phyloP scores from a whole-genome alignment of 2,113 vertebrate genomes.

The Heterotilapia buettikoferi region DNA sequence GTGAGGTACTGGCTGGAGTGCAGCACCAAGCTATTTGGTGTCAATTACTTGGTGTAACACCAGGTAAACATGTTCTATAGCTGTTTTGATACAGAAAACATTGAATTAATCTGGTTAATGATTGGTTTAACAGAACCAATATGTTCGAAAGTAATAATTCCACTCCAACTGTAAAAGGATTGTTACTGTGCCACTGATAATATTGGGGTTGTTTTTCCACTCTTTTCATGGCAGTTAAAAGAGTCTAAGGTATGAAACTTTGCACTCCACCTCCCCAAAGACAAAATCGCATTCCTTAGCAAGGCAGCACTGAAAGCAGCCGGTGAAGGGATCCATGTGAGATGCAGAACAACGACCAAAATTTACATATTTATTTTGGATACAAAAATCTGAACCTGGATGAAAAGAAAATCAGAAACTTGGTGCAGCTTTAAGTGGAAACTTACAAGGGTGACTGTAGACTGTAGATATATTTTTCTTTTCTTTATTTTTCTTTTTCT shows the following conservation, averaged over 20 bases:
- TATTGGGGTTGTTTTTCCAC: not conserved
- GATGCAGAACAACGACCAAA: not conserved
- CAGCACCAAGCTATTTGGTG: not conserved
- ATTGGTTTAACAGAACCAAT: not conserved
- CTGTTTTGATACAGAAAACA: not conserved
- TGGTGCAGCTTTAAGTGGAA: not conserved
- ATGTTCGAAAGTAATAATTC: not conserved
- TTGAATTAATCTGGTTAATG: not conserved
- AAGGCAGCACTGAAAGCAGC: not conserved
- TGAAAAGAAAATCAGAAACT: not conserved
- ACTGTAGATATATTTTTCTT: not conserved
- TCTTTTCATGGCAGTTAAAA: not conserved
- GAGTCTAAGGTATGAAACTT: not conserved
- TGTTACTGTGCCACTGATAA: not conserved
- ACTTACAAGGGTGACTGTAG: not conserved
- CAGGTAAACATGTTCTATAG: not conserved
- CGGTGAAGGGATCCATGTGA: not conserved
- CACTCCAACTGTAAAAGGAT: not conserved
- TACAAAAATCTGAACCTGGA: not conserved
- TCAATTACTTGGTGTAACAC: not conserved
- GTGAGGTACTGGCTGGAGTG: not conserved
- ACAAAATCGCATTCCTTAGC: not conserved
- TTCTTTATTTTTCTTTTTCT: not conserved
- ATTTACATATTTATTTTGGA: not conserved
- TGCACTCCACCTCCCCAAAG: not conserved